phyloP scores from a whole-genome alignment of 2,888 invertebrate genomes.

The Aspidiotus rigidus region DNA sequence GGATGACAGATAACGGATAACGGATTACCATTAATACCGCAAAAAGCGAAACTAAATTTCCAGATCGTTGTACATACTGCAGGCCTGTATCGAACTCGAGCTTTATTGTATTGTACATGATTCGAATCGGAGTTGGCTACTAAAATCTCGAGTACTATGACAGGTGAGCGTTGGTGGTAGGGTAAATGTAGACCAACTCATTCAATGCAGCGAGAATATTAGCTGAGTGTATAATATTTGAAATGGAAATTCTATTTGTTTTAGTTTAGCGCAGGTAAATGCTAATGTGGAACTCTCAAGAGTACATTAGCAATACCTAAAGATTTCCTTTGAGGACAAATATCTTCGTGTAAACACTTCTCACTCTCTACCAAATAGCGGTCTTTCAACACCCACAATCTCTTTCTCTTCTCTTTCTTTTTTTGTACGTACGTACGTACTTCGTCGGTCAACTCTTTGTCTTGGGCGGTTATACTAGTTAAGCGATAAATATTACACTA shows the following conservation, averaged over 20 bases:
- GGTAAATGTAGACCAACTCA: too few relatives aligned
- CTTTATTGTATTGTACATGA: too few relatives aligned
- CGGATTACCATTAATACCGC: too few relatives aligned
- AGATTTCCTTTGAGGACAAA: constrained; percentile 21
- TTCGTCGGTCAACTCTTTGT: constrained; percentile 21
- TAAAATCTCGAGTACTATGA: too few relatives aligned
- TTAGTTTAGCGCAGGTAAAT: not conserved
- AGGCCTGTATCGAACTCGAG: too few relatives aligned
- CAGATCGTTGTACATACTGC: too few relatives aligned
- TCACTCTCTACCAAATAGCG: constrained; percentile 30
- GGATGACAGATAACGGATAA: not conserved
- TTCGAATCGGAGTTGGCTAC: too few relatives aligned
- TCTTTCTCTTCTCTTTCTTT: not conserved
- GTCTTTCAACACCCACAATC: constrained; percentile 30
- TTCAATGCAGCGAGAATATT: too few relatives aligned
- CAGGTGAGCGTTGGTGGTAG: too few relatives aligned
- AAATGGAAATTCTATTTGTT: not conserved
- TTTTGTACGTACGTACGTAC: not conserved
- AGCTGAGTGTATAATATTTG: not conserved
- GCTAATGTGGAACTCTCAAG: not conserved
- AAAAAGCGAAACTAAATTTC: too few relatives aligned
- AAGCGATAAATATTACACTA: constrained; percentile 30
- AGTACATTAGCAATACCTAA: constrained; percentile 25
- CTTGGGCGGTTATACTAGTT: constrained; percentile 30
- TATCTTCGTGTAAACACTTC: constrained; percentile 28